phyloP scores from a whole-genome alignment of 1,140 invertebrate species.

The honey bee (Apis mellifera) region Amel_HAv3.1 CM009934.2:8744501-8745000 shows the following conservation, averaged over 20 bases:
- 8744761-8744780: background rate
- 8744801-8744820: background rate
- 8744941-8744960: no score
- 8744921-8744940: no score
- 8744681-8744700: slow-evolving; percentile 54
- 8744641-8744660: slow-evolving; percentile 36
- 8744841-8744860: background rate
- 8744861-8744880: background rate
- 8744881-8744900: background rate
- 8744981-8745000: no score
- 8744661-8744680: background rate
- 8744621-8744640: background rate
- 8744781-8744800: background rate
- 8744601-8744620: background rate
- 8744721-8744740: slow-evolving; percentile 66
- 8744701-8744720: slow-evolving; percentile 30
- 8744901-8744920: no score
- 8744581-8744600: slow-evolving; percentile 26
- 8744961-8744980: no score
- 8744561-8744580: slow-evolving; percentile 57
- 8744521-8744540: slow-evolving; percentile 41
- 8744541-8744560: slow-evolving; percentile 39
- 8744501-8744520: background rate
- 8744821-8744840: slow-evolving; percentile 21
- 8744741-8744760: slow-evolving; percentile 57